Evolutionary conservation across 2,113 vertebrate species (phyloP), one percentile per base, ranked within the genome.

Genomic region (Perognathus longimembris): DNA sequence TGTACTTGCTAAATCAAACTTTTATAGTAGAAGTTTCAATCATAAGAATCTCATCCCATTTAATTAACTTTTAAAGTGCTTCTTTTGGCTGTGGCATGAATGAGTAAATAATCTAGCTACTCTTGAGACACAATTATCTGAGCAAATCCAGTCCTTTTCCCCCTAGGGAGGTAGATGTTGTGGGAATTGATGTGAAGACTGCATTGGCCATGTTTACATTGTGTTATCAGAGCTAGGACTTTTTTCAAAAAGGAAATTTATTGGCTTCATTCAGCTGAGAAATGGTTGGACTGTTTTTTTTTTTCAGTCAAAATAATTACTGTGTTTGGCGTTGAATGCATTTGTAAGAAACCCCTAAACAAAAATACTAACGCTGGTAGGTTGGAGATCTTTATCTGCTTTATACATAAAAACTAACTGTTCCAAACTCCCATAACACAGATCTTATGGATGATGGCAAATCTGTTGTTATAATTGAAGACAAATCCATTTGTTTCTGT

Each of bases 31-130:
- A 87, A 82, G 64, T 92, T 94, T 88, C 92, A 92, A 93, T 85
- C 92, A 73, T 79, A 82, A 88, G 85, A 77, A 67, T 93, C 87
- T n/a, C 40, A 84, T 92, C 81, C 85, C 93, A 87, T 92, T 94
- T 95, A 94, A 95, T 94, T 96, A 94, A 94, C 94, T 94, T 95
- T 81, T 75, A 91, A 93, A 95, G 84, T 78, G 84, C 77, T 95
- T 88, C 89, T 70, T 92, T 90, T 3, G 0, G 69, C 87, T 76
- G 20, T 89, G 26, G 57, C 75, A 77, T 75, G 81, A 96, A 83
- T 74, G 89, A 92, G 79, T 91, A 92, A 93, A 92, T 90, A 95
- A 91, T 42, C 77, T 6, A 89, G 66, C 67, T 57, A 67, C 59
- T 90, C n/a, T 85, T 15, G 24, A 70, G 76, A 73, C 50, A 57